phyloP scores from a whole-genome alignment of 2,888 invertebrate species.

The Hartigia nigra region DNA sequence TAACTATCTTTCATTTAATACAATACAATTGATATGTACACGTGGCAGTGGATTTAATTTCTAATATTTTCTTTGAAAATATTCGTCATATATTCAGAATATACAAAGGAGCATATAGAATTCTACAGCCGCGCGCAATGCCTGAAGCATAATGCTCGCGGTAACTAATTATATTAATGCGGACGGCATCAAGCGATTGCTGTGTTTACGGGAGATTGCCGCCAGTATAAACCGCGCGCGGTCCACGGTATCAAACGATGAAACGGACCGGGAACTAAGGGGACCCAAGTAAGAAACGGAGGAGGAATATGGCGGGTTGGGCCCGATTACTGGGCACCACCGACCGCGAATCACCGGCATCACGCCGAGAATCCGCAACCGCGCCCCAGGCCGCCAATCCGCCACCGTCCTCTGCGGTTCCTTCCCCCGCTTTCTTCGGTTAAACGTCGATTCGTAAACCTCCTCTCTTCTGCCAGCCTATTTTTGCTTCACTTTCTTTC shows the following conservation, averaged over 20 bases:
- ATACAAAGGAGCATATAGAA: neutral
- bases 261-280: slow-evolving; percentile 31
- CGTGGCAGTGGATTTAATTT: neutral
- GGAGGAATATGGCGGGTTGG: slow-evolving; percentile 57
- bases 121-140: neutral
- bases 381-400: slow-evolving; percentile 65
- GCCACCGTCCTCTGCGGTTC: slow-evolving; percentile 48
- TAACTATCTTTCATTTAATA: neutral
- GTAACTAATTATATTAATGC: slow-evolving; percentile 67
- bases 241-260: slow-evolving; percentile 46
- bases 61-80: slow-evolving; percentile 27
- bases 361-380: slow-evolving; percentile 64
- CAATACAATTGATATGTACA: neutral
- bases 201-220: slow-evolving; percentile 64
- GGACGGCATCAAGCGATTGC: slow-evolving; percentile 62
- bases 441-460: slow-evolving; percentile 1
- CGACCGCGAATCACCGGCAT: slow-evolving; percentile 65
- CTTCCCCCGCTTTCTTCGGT: neutral
- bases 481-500: slow-evolving; percentile 27
- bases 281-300: slow-evolving; percentile 30
- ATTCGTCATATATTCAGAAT: neutral
- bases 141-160: slow-evolving; percentile 44
- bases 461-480: neutral
- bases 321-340: slow-evolving; percentile 64
- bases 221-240: slow-evolving; percentile 36